phyloP scores from a whole-genome alignment of 2,888 invertebrate genomes.

The Macrophya annulata region DNA sequence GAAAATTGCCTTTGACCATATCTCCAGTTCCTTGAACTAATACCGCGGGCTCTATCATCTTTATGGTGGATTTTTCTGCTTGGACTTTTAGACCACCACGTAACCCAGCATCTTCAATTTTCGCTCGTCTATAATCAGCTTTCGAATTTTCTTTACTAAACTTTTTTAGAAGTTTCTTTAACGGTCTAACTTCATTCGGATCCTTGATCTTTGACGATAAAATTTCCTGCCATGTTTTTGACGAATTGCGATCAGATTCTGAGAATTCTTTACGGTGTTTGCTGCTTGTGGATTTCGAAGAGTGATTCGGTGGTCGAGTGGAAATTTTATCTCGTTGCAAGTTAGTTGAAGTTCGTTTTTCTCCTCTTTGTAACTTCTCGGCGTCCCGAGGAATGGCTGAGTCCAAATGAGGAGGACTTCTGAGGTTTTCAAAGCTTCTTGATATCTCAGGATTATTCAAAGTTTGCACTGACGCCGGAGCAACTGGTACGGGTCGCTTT shows the following conservation, averaged over 20 bases:
- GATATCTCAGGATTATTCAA: slow-evolving; percentile 9
- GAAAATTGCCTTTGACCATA: slow-evolving; percentile 45
- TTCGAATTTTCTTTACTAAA: background rate
- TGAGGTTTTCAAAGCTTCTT: background rate
- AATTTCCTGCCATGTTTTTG: background rate
- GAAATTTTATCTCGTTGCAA: background rate
- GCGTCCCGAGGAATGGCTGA: background rate
- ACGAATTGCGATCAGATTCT: background rate
- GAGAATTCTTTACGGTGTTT: background rate
- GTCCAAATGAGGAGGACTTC: background rate
- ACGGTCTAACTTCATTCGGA: background rate
- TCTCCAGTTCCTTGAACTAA: slow-evolving; percentile 17
- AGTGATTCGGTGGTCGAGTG: background rate
- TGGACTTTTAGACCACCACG: too few species aligned
- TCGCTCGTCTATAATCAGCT: background rate
- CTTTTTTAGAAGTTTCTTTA: background rate
- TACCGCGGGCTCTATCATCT: background rate
- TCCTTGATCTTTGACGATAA: background rate
- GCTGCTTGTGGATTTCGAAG: background rate
- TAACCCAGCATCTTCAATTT: background rate
- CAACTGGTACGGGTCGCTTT: background rate
- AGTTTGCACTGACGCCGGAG: background rate
- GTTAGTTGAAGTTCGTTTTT: background rate
- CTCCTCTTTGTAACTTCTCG: slow-evolving; percentile 6
- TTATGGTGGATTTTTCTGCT: background rate